These are phyloP conservation scores for Podabrus alpinus DNA, from an alignment of 2,888 invertebrate species.

Conservation along the genomic window DNA sequence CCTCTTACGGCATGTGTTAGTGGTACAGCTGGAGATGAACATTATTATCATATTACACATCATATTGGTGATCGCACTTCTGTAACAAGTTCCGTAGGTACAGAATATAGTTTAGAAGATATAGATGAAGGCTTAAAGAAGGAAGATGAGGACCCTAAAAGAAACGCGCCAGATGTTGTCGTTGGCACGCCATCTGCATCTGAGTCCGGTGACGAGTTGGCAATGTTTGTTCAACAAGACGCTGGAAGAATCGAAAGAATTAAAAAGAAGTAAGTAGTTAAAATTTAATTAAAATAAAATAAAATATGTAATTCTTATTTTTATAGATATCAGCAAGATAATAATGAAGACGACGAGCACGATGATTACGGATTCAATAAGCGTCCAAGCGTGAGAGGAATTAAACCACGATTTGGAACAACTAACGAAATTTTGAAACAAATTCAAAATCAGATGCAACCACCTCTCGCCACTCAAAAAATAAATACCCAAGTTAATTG, in stretches of 20 bases:
- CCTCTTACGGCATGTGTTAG: constrained; percentile 77
- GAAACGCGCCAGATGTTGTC: constrained; percentile 76
- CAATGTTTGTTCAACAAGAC: constrained; percentile 84
- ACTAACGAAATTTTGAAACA: constrained; percentile 81
- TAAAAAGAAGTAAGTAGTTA: constrained; percentile 65
- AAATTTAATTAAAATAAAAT: not conserved
- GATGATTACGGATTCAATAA: constrained; percentile 90
- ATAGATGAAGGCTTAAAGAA: constrained; percentile 64
- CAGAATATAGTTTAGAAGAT: constrained; percentile 71
- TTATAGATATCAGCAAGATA: constrained; percentile 63
- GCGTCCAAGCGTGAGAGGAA: constrained; percentile 86
- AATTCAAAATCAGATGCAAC: constrained; percentile 70
- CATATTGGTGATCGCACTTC: constrained; percentile 63
- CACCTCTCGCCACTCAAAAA: constrained; percentile 55
- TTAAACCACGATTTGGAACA: constrained; percentile 84
- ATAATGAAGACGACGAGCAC: constrained; percentile 74
- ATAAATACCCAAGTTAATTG: constrained; percentile 59
- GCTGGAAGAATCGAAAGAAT: constrained; percentile 81
- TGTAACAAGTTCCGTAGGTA: constrained; percentile 65
- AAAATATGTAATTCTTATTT: not conserved
- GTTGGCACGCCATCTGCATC: constrained; percentile 69
- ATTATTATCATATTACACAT: constrained; percentile 60
- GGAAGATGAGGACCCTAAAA: constrained; percentile 57
- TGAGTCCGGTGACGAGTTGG: constrained; percentile 71
- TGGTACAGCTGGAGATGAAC: constrained; percentile 61